Evolutionary conservation across 2,113 vertebrate species (phyloP).

Genomic region (Tamias sibiricus): DNA sequence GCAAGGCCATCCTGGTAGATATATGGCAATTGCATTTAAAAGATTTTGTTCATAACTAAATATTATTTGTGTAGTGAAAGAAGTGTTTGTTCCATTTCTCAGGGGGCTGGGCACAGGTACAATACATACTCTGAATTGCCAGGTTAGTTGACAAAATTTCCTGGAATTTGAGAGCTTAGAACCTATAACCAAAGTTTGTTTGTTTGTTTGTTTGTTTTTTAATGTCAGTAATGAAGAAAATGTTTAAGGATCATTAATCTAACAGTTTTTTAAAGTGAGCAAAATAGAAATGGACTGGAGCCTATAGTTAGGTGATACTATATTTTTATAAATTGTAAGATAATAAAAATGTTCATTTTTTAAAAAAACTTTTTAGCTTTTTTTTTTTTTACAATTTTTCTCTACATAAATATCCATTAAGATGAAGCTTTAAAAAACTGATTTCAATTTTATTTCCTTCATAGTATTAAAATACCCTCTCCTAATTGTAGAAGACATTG

Average conservation of each 20-base stretch:
- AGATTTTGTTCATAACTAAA: background rate
- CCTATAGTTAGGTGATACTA: background rate
- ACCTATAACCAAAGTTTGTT: background rate
- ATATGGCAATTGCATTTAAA: background rate
- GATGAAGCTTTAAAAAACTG: conserved; percentile 7
- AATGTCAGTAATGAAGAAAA: background rate
- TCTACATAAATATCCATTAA: background rate
- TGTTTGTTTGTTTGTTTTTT: too few relatives aligned
- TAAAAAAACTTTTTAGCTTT: conserved; percentile 8
- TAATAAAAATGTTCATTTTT: conserved; percentile 1
- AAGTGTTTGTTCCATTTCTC: background rate
- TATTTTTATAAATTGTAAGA: conserved; percentile 15
- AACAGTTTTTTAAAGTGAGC: background rate
- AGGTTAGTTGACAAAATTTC: conserved; percentile 21
- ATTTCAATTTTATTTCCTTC: conserved; percentile 29
- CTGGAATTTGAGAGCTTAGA: background rate
- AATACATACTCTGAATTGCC: background rate
- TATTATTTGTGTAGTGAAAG: background rate
- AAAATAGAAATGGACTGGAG: background rate
- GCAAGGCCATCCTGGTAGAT: background rate
- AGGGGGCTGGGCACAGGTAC: background rate
- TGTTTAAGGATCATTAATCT: background rate
- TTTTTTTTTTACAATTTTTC: background rate
- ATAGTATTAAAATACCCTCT: background rate
- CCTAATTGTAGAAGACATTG: background rate